A percentile compares a stretch with the other conserved stretches of the same genome.
Evolutionary conservation across 2,888 invertebrate genomes (phyloP).

Genomic region (Gymnosoma rotundatum): DNA sequence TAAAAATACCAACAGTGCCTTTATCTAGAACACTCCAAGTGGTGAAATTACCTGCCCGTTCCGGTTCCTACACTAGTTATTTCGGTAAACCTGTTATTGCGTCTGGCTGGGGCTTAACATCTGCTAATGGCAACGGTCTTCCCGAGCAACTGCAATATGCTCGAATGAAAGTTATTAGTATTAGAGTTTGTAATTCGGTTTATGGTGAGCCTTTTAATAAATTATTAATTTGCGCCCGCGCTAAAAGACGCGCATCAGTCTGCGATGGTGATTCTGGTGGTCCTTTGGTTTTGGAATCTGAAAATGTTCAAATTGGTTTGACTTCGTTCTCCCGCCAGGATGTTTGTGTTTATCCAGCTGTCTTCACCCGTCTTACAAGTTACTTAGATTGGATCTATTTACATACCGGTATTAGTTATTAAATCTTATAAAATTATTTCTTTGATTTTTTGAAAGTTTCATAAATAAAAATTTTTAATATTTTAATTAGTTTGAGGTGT

Average conservation of each 20-base stretch:
- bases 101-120: conserved; percentile 74
- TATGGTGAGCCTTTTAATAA: not conserved
- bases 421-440: not conserved
- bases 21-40: conserved; percentile 70
- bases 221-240: conserved; percentile 72
- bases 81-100: conserved; percentile 71
- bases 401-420: conserved; percentile 51
- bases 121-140: conserved; percentile 71
- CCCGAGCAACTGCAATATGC: conserved; percentile 78
- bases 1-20: conserved; percentile 71
- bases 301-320: conserved; percentile 74
- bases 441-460: no score
- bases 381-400: conserved; percentile 76
- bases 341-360: conserved; percentile 73
- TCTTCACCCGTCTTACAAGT: conserved; percentile 74
- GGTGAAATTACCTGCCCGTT: conserved; percentile 71
- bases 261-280: conserved; percentile 80
- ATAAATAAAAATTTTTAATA: no score
- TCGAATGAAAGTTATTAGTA: conserved; percentile 72
- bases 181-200: conserved; percentile 63
- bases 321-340: conserved; percentile 76
- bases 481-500: no score
- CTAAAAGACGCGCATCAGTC: conserved; percentile 73
- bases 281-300: conserved; percentile 73
- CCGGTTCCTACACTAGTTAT: conserved; percentile 67